A percentile compares a stretch with the other conserved stretches of the same genome.
Evolutionary conservation across 1,140 invertebrate species (phyloP).

Genomic region (Holotrichia oblita): DNA sequence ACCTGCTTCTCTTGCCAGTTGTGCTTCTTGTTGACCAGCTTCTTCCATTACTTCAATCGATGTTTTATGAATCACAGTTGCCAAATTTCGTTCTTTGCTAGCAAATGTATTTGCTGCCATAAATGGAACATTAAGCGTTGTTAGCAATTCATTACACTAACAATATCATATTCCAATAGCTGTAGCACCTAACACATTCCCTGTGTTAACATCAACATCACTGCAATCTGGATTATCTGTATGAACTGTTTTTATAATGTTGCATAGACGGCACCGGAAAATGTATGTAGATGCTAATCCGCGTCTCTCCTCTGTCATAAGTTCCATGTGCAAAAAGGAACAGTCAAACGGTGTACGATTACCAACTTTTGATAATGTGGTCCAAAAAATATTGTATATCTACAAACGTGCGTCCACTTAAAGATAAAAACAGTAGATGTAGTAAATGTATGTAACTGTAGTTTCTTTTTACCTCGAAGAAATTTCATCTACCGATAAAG

Average conservation of each 20-base stretch:
- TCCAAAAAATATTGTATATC: neutral
- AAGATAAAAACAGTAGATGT: no score
- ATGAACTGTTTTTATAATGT: neutral
- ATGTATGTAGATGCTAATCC: neutral
- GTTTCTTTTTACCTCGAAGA: no score
- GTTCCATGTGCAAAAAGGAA: neutral
- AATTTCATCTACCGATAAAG: no score
- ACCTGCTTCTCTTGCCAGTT: conserved; percentile 50
- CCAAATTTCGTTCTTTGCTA: neutral
- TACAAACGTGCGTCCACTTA: neutral
- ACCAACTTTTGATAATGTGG: neutral
- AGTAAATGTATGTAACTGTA: no score
- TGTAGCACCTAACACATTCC: neutral
- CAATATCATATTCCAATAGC: conserved; percentile 25
- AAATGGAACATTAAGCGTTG: conserved; percentile 11
- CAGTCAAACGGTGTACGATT: neutral
- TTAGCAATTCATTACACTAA: conserved; percentile 15
- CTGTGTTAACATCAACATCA: conserved; percentile 18
- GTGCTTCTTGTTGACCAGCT: conserved; percentile 53
- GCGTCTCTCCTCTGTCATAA: neutral
- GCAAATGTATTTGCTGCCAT: conserved; percentile 1
- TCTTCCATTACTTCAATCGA: conserved; percentile 51
- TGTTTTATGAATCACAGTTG: conserved; percentile 45
- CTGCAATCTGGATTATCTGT: neutral
- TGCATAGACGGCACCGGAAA: neutral